A percentile compares a stretch with the other conserved stretches of the same genome.
Evolutionary conservation across 2,113 vertebrate species (phyloP).

Genomic region (Rhinogobius similis): DNA sequence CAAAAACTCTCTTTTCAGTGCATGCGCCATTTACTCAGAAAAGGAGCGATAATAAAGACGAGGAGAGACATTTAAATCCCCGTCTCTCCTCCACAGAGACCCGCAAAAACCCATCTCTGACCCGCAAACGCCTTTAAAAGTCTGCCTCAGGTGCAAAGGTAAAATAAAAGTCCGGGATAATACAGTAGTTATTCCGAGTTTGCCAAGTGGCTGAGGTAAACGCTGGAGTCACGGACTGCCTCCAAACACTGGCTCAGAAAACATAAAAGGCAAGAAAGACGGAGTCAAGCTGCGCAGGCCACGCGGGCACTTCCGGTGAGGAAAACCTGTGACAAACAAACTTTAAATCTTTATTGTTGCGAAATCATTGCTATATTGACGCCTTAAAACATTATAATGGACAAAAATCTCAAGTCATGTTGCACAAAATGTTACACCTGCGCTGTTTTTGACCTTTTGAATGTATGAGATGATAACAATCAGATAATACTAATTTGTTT

Average conservation of each 20-base stretch:
- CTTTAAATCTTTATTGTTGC: too few species aligned
- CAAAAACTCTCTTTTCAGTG: conserved; percentile 8
- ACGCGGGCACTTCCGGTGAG: conserved; percentile 10
- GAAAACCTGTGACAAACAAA: conserved; percentile 1
- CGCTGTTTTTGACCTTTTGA: too few species aligned
- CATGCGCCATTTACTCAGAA: conserved; percentile 38
- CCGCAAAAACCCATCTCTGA: conserved; percentile 50
- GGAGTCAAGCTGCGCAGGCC: fast-evolving
- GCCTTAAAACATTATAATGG: too few species aligned
- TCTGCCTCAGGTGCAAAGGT: not conserved
- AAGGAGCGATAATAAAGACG: conserved; percentile 47
- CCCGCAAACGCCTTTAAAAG: not conserved
- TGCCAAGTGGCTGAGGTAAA: conserved; percentile 41
- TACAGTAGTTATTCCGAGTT: conserved; percentile 5
- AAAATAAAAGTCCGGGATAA: conserved; percentile 5
- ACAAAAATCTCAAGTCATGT: too few species aligned
- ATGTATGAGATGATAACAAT: too few species aligned
- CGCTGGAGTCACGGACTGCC: not conserved
- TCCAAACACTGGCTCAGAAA: conserved; percentile 6
- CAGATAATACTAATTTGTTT: too few species aligned
- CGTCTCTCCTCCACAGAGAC: conserved; percentile 46
- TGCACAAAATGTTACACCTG: too few species aligned
- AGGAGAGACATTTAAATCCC: conserved; percentile 68
- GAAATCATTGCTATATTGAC: too few species aligned
- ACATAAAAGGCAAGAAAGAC: not conserved